Conservation (phyloP, 2,888 invertebrate genomes). For the Dexiosoma caninum region DNA sequence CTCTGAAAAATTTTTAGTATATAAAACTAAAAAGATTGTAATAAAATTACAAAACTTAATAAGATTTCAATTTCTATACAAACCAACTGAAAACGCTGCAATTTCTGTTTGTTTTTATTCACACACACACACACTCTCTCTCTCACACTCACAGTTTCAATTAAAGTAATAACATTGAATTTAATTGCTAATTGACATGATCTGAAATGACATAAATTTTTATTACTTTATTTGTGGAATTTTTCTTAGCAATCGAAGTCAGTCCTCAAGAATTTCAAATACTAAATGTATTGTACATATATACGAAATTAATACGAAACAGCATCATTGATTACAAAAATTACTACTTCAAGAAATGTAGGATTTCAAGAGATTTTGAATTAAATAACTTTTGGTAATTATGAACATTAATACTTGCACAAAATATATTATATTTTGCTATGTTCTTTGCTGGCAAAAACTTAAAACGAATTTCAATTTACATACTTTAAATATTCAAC, state of each 20-base stretch:
- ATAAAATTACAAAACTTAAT: constrained; percentile 40
- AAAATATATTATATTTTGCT: no score
- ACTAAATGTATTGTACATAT: neutral
- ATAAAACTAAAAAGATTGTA: neutral
- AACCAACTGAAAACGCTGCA: neutral
- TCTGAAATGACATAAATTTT: constrained; percentile 45
- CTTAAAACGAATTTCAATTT: no score
- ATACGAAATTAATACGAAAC: constrained; percentile 46
- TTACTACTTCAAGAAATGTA: no score
- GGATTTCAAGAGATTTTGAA: no score
- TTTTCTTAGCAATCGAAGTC: neutral
- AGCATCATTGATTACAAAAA: no score
- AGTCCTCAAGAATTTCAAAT: neutral
- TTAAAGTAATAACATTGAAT: constrained; percentile 28
- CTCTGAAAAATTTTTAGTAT: no score
- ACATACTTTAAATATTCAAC: no score
- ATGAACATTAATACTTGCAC: no score
- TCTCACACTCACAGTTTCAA: no score
- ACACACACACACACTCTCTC: neutral
- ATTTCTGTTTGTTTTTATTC: neutral
- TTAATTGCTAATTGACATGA: constrained; percentile 55
- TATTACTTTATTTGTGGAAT: constrained; percentile 46
- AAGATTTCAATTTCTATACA: constrained; percentile 41
- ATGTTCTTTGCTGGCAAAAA: no score
- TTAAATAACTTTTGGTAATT: no score